These are phyloP conservation scores for Myxocyprinus asiaticus DNA, from an alignment of 2,113 vertebrate genomes.

Conservation along the genomic window DNA sequence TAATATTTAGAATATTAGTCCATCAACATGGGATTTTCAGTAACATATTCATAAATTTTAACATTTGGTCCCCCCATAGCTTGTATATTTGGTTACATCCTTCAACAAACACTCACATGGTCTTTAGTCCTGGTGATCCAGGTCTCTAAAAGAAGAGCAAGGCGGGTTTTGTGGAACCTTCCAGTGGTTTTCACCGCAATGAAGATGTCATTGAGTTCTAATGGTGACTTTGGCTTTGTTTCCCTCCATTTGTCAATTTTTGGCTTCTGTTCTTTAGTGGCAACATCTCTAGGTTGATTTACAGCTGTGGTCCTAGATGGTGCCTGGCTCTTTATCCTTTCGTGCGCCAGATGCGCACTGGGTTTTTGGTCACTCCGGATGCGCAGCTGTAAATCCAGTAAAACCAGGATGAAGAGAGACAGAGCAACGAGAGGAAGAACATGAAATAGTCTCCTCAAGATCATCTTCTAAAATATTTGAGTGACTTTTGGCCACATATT, in stretches of 20 bases:
- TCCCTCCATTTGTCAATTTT: not conserved
- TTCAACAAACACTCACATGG: slow-evolving; percentile 75
- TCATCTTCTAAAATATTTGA: slow-evolving; percentile 12
- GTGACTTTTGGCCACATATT: not conserved
- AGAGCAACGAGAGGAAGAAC: slow-evolving; percentile 58
- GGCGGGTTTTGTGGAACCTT: slow-evolving; percentile 83
- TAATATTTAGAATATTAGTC: not conserved
- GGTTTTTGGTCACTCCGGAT: slow-evolving; percentile 37
- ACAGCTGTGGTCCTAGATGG: not conserved
- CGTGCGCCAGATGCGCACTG: not conserved
- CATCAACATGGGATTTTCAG: not conserved
- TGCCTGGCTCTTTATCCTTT: not conserved
- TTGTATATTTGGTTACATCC: not conserved
- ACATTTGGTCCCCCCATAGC: no score
- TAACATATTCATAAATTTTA: not conserved
- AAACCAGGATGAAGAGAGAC: slow-evolving; percentile 64
- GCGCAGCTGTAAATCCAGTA: slow-evolving; percentile 67
- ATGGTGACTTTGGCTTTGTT: not conserved
- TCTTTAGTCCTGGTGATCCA: slow-evolving; percentile 86
- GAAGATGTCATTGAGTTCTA: slow-evolving; percentile 79
- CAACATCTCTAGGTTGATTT: not conserved
- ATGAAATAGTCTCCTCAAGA: slow-evolving; percentile 49
- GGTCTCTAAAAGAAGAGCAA: slow-evolving; percentile 85
- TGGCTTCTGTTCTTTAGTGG: not conserved
- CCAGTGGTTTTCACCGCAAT: slow-evolving; percentile 88